Percentiles rank a stretch among this genome's conserved stretches.
phyloP scores from a whole-genome alignment of 2,797 vertebrate genomes.

The Acipenser transmontanus region DNA sequence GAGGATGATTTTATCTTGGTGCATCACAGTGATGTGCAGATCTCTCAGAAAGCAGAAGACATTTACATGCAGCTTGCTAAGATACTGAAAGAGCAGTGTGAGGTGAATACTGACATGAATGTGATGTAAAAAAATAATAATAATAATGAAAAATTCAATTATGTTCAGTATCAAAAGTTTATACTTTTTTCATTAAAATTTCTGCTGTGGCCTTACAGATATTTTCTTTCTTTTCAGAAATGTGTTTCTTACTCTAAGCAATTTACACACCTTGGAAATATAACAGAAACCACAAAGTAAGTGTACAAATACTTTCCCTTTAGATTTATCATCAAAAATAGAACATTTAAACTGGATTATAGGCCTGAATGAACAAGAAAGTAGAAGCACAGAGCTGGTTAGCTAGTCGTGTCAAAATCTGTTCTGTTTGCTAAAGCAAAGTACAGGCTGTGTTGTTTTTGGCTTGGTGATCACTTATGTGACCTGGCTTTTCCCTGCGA shows the following conservation, averaged over 20 bases:
- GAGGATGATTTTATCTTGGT: constrained; percentile 89
- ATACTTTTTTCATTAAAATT: not conserved
- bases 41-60: constrained; percentile 79
- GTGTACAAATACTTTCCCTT: constrained; percentile 18
- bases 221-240: constrained; percentile 60
- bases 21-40: constrained; percentile 79
- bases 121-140: no score
- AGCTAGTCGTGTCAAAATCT: not conserved
- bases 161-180: not conserved
- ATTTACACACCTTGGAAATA: constrained; percentile 88
- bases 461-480: no score
- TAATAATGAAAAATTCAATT: not conserved
- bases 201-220: not conserved
- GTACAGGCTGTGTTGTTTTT: not conserved
- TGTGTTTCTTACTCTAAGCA: constrained; percentile 87
- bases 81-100: constrained; percentile 80
- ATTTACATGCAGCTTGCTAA: constrained; percentile 78
- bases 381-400: not conserved
- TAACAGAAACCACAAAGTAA: constrained; percentile 85
- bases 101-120: constrained; percentile 53
- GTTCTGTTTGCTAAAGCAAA: not conserved
- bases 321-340: not conserved
- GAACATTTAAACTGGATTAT: not conserved
- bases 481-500: no score
- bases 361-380: not conserved